These are phyloP conservation scores for Antechinus flavipes DNA, from an alignment of 2,113 vertebrate species.

Conservation along the genomic window DNA sequence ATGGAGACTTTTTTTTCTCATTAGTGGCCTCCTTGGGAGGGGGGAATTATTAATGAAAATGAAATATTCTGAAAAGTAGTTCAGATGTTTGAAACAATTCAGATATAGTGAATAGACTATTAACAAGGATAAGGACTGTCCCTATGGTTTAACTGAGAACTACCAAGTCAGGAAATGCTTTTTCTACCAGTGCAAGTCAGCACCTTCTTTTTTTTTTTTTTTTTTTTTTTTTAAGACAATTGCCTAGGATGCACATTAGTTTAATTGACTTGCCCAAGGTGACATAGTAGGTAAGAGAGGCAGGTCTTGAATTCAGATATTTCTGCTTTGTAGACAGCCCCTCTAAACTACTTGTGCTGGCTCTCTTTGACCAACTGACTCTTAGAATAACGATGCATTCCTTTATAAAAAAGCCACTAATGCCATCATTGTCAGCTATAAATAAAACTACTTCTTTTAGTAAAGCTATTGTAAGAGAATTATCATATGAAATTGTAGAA, in stretches of 20 bases:
- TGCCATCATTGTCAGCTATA: conserved; percentile 64
- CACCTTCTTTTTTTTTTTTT: not conserved
- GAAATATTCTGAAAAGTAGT: conserved; percentile 57
- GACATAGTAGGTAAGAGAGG: not conserved
- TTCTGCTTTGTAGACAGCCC: not conserved
- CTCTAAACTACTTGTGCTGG: not conserved
- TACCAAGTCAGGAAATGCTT: not conserved
- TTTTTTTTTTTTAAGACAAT: not conserved
- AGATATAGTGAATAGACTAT: conserved; percentile 44
- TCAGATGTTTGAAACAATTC: conserved; percentile 65
- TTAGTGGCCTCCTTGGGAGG: not conserved
- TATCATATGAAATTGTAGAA: conserved; percentile 71
- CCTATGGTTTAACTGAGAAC: not conserved
- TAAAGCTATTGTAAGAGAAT: conserved; percentile 72
- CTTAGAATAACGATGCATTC: conserved; percentile 20
- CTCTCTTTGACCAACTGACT: not conserved
- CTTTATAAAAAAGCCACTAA: conserved; percentile 58
- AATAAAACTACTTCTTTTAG: conserved; percentile 72
- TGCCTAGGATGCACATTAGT: not conserved
- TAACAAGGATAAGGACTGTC: not conserved
- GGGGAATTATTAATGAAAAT: conserved; percentile 59
- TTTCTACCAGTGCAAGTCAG: not conserved
- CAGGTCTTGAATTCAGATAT: not conserved
- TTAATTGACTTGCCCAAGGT: not conserved
- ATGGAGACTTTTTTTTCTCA: not conserved